A percentile compares a stretch with the other conserved stretches of the same genome.
These are phyloP conservation scores for roundworm (Caenorhabditis elegans) DNA, from an alignment of 1,140 invertebrate genomes.

Conservation along the genomic window DNA sequence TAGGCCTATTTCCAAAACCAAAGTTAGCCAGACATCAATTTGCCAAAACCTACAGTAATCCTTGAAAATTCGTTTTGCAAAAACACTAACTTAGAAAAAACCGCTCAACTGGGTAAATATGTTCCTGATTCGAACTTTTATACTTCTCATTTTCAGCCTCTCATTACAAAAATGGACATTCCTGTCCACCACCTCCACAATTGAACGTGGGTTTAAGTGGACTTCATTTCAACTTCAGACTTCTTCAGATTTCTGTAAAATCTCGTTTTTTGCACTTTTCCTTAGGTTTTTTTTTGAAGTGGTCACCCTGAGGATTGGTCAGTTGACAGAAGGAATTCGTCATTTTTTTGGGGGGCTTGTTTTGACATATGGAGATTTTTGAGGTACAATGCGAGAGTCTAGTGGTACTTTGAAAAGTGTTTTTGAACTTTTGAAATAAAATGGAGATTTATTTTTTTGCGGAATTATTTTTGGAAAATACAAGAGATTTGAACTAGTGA, in stretches of 20 bases:
- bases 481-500: too few species aligned
- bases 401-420: too few species aligned
- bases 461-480: too few species aligned
- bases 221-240: neutral
- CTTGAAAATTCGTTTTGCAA: too few species aligned
- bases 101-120: too few species aligned
- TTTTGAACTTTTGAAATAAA: neutral
- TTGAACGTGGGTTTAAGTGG: neutral
- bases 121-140: too few species aligned
- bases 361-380: neutral
- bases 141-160: neutral
- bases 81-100: too few species aligned
- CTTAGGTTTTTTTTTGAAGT: slow-evolving; percentile 7
- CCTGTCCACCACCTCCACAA: neutral
- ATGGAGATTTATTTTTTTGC: neutral
- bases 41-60: too few species aligned
- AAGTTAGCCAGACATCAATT: too few species aligned
- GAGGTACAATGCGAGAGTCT: neutral
- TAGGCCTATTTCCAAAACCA: too few species aligned
- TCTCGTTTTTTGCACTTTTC: neutral
- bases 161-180: neutral
- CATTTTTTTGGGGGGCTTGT: neutral
- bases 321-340: neutral
- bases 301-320: slow-evolving; percentile 1
- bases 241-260: neutral